These are phyloP conservation scores for Morone saxatilis DNA, from an alignment of 2,113 vertebrate species.

Conservation along the genomic window DNA sequence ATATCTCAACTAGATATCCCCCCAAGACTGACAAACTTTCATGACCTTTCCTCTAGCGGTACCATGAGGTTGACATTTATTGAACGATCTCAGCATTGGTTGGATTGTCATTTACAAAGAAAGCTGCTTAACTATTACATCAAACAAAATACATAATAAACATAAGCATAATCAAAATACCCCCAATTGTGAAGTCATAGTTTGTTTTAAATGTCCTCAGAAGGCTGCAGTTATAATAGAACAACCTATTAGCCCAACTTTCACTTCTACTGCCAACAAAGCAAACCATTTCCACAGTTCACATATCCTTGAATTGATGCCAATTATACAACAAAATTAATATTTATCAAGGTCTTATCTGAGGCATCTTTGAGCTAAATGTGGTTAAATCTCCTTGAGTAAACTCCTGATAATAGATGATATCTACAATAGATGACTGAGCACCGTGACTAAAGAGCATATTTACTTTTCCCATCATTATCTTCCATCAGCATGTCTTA, in stretches of 20 bases:
- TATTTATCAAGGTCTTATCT: conserved; percentile 63
- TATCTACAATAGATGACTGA: conserved; percentile 63
- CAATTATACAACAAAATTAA: conserved; percentile 44
- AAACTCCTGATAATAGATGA: conserved; percentile 66
- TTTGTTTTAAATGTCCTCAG: conserved; percentile 20
- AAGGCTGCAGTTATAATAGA: conserved; percentile 5
- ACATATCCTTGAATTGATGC: conserved; percentile 31
- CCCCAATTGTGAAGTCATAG: background rate
- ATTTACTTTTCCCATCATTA: conserved; percentile 58
- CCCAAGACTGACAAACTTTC: too few species aligned
- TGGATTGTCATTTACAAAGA: background rate
- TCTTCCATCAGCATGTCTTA: conserved; percentile 50
- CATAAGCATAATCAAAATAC: background rate
- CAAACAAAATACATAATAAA: background rate
- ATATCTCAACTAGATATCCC: background rate
- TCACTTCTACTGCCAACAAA: conserved; percentile 8
- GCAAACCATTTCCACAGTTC: background rate
- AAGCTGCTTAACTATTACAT: background rate
- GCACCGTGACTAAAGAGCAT: conserved; percentile 62
- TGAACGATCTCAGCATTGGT: background rate
- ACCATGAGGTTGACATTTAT: background rate
- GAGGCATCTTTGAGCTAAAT: conserved; percentile 58
- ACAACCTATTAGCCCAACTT: background rate
- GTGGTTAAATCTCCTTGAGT: conserved; percentile 48
- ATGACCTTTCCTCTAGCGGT: background rate